These are phyloP conservation scores for Campopleginae sp. DNA, from an alignment of 2,888 invertebrate species.

Conservation along the genomic window DNA sequence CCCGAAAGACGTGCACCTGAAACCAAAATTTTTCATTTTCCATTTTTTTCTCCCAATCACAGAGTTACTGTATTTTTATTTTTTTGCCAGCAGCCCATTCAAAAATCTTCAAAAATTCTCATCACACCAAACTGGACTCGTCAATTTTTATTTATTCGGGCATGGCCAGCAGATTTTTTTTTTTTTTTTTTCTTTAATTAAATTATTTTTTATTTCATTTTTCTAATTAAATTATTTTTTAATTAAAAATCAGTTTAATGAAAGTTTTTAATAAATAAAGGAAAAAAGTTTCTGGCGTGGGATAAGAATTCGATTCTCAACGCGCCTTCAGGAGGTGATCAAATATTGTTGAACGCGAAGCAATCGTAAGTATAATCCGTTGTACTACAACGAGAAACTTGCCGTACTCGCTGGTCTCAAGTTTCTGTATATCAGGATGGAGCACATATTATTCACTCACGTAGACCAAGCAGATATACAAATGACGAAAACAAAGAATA, in stretches of 20 bases:
- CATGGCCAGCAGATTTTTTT: too few species aligned
- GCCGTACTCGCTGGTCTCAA: slow-evolving; percentile 11
- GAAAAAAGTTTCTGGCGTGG: slow-evolving; percentile 27
- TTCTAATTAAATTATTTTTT: too few species aligned
- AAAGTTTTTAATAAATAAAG: too few species aligned
- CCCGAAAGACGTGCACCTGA: slow-evolving; percentile 62
- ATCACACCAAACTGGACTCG: neutral
- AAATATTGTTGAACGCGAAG: slow-evolving; percentile 40
- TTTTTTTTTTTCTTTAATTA: too few species aligned
- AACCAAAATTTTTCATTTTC: slow-evolving; percentile 38
- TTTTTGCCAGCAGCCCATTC: neutral
- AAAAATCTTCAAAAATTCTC: neutral
- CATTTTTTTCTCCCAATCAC: neutral
- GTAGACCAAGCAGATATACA: slow-evolving; percentile 22
- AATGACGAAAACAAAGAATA: slow-evolving; percentile 8
- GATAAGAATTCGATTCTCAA: slow-evolving; percentile 36
- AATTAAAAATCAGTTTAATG: too few species aligned
- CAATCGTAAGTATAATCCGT: slow-evolving; percentile 24
- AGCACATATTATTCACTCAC: slow-evolving; percentile 33
- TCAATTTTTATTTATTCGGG: neutral
- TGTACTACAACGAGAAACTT: neutral
- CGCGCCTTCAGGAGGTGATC: slow-evolving; percentile 43
- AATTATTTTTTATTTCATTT: too few species aligned
- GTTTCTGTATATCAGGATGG: slow-evolving; percentile 37
- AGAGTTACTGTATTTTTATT: neutral